A percentile compares a stretch with the other conserved stretches of the same genome.
phyloP scores from a whole-genome alignment of 2,797 vertebrate species.

The Podarcis siculus region DNA sequence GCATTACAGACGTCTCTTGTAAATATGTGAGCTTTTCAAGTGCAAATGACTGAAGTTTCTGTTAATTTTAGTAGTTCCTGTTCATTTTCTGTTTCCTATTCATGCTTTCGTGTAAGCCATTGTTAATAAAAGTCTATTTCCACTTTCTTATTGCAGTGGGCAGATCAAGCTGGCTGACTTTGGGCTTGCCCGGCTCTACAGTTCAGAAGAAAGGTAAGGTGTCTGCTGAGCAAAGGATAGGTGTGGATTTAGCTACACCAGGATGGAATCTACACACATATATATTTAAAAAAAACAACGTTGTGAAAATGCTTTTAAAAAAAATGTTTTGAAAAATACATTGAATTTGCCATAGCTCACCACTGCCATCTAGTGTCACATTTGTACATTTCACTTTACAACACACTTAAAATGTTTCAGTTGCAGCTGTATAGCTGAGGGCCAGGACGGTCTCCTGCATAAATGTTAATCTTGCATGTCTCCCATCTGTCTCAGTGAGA shows the following conservation, averaged over 20 bases:
- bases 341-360: too few species aligned
- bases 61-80: neutral
- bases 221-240: neutral
- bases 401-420: too few species aligned
- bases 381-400: too few species aligned
- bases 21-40: neutral
- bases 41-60: neutral
- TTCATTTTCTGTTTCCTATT: neutral
- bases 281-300: too few species aligned
- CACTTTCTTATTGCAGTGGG: constrained; percentile 81
- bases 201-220: constrained; percentile 95
- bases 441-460: neutral
- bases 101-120: constrained; percentile 13
- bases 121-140: constrained; percentile 42
- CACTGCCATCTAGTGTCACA: too few species aligned
- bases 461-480: neutral
- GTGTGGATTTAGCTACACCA: neutral
- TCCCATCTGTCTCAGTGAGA: neutral
- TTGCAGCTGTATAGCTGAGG: too few species aligned
- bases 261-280: too few species aligned
- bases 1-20: neutral
- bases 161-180: constrained; percentile 99
- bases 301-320: too few species aligned
- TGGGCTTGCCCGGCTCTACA: constrained; percentile 97
- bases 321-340: too few species aligned